A percentile compares a stretch with the other conserved stretches of the same genome.
Evolutionary conservation across 2,113 vertebrate species (phyloP).

Genomic region (Apteryx owenii): DNA sequence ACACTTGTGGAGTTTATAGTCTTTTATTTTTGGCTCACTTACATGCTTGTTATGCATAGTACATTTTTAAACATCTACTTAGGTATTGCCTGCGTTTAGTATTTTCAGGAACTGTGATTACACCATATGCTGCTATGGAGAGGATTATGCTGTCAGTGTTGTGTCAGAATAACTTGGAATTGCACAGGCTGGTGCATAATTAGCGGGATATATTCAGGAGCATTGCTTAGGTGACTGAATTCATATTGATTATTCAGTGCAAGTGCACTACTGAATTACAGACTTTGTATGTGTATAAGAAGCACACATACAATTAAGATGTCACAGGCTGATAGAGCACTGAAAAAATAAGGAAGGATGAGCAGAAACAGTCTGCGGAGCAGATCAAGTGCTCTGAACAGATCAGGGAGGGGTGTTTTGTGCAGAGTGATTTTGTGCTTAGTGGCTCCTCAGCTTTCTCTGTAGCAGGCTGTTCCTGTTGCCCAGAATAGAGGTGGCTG

Average conservation of each 20-base stretch:
- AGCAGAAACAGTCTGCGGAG: not conserved
- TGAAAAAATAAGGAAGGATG: not conserved
- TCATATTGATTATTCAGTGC: constrained; percentile 12
- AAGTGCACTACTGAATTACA: not conserved
- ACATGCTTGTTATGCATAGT: not conserved
- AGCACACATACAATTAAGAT: not conserved
- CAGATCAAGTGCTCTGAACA: not conserved
- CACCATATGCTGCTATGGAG: constrained; percentile 7
- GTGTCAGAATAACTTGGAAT: not conserved
- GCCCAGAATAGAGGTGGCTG: constrained; percentile 12
- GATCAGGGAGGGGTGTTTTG: constrained; percentile 16
- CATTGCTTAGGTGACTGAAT: not conserved
- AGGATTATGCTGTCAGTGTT: constrained; percentile 30
- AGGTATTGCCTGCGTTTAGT: not conserved
- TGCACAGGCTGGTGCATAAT: constrained; percentile 6
- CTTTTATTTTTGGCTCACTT: not conserved
- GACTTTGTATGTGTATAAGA: not conserved
- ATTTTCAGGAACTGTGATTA: constrained; percentile 6
- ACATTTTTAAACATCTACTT: constrained; percentile 14
- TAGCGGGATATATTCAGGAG: constrained; percentile 3
- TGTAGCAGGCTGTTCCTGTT: not conserved
- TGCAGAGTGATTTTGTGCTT: constrained; percentile 32
- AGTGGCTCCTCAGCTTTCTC: constrained; percentile 17
- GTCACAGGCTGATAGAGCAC: not conserved
- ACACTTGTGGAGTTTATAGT: not conserved